These are phyloP conservation scores for Caerostris extrusa DNA, from an alignment of 1,140 invertebrate genomes.

Conservation along the genomic window DNA sequence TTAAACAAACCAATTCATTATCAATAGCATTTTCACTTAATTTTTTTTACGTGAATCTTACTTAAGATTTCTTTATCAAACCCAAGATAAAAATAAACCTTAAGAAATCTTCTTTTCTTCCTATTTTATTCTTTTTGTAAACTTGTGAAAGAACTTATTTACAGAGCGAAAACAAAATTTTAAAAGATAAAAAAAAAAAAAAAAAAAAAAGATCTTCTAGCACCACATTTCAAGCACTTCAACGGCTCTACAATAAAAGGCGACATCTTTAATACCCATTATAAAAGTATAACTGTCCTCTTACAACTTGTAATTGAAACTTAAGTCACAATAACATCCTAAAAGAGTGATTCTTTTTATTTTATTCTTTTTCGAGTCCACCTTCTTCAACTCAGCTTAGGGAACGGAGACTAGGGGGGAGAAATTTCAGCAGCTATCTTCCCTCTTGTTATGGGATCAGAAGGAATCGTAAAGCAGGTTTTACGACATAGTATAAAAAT, in stretches of 20 bases:
- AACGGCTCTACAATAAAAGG: neutral
- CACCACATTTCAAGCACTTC: neutral
- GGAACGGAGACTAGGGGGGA: neutral
- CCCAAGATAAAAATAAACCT: neutral
- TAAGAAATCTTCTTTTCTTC: neutral
- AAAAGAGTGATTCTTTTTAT: neutral
- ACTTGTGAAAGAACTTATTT: neutral
- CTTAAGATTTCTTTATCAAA: too few species aligned
- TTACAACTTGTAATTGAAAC: slow-evolving; percentile 35
- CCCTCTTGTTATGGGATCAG: slow-evolving; percentile 29
- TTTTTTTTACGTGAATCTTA: too few species aligned
- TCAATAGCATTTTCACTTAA: too few species aligned
- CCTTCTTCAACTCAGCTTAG: neutral
- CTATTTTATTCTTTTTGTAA: neutral
- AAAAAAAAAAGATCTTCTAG: neutral
- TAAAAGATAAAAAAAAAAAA: neutral
- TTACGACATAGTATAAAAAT: slow-evolving; percentile 9
- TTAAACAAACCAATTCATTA: too few species aligned
- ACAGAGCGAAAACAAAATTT: neutral
- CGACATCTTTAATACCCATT: slow-evolving; percentile 35
- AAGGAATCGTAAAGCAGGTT: slow-evolving; percentile 27
- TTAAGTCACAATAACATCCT: slow-evolving; percentile 39
- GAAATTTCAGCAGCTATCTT: slow-evolving; percentile 4
- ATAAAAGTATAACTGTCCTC: slow-evolving; percentile 29
- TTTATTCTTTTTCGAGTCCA: neutral